Evolutionary conservation across 2,113 vertebrate genomes (phyloP), one percentile per base, ranked within the genome.

Genomic region (Oostethus manadensis): DNA sequence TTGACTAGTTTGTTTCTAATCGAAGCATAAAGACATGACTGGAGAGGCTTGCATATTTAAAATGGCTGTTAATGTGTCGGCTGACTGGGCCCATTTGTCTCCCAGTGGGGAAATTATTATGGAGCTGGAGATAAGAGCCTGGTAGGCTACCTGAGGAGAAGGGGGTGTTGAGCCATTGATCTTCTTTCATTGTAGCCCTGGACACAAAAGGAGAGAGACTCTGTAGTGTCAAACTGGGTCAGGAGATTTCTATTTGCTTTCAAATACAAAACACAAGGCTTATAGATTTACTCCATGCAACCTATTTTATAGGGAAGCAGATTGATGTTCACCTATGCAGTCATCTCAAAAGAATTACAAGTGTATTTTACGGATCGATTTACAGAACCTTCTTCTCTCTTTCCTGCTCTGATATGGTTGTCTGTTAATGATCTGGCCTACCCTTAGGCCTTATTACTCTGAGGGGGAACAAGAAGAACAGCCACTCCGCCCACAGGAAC

Each of bases 41-140:
- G 53, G 70, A 79, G 73, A 78, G 56, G 62, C 40, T 60, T 14
- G 1, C 23, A 60, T 49, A 64, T 58, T 74, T 58, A 51, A 57
- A 83, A 83, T 70, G 74, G 64, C 73, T 78, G 73, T 71, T 87
- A 76, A 84, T 84, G 77, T 81, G 69, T 67, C 77, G 42, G 69
- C 69, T 74, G 64, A 60, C 73, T 76, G 58, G 17, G 56, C 74
- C 62, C 58, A 13, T 66, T 81, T 73, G 18, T 33, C n/a, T 55
- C 53, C 76, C 80, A 74, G 61, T 71, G 70, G 82, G 77, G 66
- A 64, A 64, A 69, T 77, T 68, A 77, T 84, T 84, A 77, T 64
- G 64, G 72, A 38, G 62, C 54, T 62, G 44, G 62, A 86, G 77
- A 82, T 74, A 73, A 84, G 78, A 75, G 68, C 58, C 60, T 56